phyloP scores from a whole-genome alignment of 1,140 invertebrate species.

The Leptinotarsa defecta region DNA sequence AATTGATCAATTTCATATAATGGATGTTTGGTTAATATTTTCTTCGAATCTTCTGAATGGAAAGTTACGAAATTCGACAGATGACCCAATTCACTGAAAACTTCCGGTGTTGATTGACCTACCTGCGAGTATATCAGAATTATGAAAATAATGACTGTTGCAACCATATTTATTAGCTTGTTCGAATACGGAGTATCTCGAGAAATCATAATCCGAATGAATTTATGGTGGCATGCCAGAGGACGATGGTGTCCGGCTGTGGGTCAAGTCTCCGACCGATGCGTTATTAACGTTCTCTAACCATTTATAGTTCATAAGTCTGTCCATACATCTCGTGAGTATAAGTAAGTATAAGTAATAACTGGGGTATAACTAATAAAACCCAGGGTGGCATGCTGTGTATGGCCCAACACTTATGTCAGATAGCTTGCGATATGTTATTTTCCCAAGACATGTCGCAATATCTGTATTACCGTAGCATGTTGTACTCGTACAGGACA shows the following conservation, averaged over 20 bases:
- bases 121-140: no score
- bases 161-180: no score
- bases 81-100: no score
- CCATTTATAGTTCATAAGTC: conserved; percentile 14
- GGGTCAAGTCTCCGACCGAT: background rate
- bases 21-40: no score
- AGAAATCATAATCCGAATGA: no score
- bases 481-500: conserved; percentile 4
- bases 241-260: background rate
- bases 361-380: conserved; percentile 24
- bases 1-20: no score
- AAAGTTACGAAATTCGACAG: no score
- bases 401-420: conserved; percentile 12
- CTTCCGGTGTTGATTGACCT: no score
- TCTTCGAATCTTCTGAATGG: no score
- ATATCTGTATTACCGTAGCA: conserved; percentile 14
- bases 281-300: background rate
- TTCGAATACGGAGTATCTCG: no score
- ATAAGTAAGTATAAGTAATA: conserved; percentile 24
- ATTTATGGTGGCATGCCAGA: background rate
- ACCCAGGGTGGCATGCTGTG: conserved; percentile 24
- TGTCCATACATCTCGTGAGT: conserved; percentile 10
- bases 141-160: no score
- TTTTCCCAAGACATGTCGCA: conserved; percentile 9
- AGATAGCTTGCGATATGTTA: conserved; percentile 4